phyloP scores from a whole-genome alignment of 2,888 invertebrate genomes.

The Mimachlamys varia region DNA sequence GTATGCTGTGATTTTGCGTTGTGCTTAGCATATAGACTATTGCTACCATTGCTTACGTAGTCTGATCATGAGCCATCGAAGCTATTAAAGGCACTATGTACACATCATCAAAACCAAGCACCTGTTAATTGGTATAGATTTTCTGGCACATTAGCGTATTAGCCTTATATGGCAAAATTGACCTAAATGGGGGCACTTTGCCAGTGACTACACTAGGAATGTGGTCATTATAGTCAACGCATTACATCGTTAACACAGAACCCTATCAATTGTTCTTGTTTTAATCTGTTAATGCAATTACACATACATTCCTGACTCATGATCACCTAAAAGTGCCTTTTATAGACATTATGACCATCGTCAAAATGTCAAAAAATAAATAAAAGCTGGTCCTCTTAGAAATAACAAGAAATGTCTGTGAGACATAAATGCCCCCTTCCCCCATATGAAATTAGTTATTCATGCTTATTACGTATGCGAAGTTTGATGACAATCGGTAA shows the following conservation, averaged over 20 bases:
- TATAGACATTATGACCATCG: background rate
- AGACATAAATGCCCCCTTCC: too few relatives aligned
- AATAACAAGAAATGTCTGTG: too few relatives aligned
- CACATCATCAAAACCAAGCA: background rate
- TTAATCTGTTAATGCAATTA: background rate
- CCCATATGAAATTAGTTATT: too few relatives aligned
- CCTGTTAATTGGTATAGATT: background rate
- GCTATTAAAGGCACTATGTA: background rate
- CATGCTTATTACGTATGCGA: too few relatives aligned
- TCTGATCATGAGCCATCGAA: background rate
- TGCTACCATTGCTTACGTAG: background rate
- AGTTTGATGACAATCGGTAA: too few relatives aligned
- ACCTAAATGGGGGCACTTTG: background rate
- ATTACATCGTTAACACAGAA: background rate
- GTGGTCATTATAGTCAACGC: background rate
- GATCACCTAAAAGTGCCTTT: background rate
- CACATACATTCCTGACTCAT: background rate
- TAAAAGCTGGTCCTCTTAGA: background rate
- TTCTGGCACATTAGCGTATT: background rate
- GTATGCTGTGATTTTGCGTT: too few relatives aligned
- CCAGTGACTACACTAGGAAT: background rate
- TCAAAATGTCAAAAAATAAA: background rate
- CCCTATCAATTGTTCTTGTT: background rate
- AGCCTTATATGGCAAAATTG: background rate
- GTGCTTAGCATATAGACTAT: too few relatives aligned